These are phyloP conservation scores for Akabosia matsudoensis DNA, from an alignment of 1,140 invertebrate species.

Conservation along the genomic window DNA sequence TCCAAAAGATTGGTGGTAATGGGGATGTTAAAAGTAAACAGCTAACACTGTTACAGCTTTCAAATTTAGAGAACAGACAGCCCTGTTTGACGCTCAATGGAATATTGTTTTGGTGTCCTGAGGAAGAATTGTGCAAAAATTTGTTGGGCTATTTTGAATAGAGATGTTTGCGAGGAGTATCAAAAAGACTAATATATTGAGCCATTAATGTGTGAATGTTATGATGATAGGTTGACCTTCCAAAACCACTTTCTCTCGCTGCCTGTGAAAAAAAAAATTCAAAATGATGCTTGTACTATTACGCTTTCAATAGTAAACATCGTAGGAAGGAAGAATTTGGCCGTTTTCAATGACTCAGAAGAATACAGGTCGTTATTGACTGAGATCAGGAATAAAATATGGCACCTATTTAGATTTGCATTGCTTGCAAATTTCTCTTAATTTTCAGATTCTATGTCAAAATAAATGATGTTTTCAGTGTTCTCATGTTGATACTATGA, in stretches of 20 bases:
- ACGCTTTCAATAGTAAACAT: neutral
- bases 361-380: neutral
- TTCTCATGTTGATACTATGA: neutral
- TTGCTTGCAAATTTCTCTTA: neutral
- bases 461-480: neutral
- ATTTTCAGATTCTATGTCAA: neutral
- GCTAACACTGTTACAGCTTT: no score
- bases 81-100: no score
- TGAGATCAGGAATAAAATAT: neutral
- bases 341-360: neutral
- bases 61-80: neutral
- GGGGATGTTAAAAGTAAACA: neutral
- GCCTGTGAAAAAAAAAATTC: no score
- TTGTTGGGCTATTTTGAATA: conserved; percentile 21
- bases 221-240: neutral
- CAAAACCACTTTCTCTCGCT: neutral
- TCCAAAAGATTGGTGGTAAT: conserved; percentile 1
- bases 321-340: neutral
- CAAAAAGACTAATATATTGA: neutral
- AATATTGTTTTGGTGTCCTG: no score
- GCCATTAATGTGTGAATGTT: neutral
- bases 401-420: no score
- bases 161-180: neutral
- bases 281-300: no score
- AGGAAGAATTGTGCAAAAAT: neutral